Percentiles rank a stretch among this genome's conserved stretches.
These are phyloP conservation scores for Chiloscyllium punctatum DNA, from an alignment of 2,797 vertebrate species.

Conservation along the genomic window DNA sequence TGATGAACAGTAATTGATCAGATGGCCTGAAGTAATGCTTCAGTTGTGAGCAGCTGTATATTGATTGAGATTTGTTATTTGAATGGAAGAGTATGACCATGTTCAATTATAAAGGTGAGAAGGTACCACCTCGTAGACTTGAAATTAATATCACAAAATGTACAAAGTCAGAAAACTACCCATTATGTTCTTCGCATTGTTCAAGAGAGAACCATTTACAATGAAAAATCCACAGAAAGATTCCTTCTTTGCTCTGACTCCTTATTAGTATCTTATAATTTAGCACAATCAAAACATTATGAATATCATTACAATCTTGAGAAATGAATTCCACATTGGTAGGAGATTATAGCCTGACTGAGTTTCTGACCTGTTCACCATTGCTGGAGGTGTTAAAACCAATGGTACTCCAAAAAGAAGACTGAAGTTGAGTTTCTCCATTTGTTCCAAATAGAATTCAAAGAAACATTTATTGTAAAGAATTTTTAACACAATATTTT, in stretches of 20 bases:
- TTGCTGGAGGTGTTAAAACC: not conserved
- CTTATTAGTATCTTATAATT: not conserved
- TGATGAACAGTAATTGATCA: conserved; percentile 20
- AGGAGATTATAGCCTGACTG: not conserved
- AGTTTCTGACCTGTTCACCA: not conserved
- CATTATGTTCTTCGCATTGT: not conserved
- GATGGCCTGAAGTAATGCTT: not conserved
- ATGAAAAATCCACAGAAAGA: not conserved
- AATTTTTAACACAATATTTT: not conserved
- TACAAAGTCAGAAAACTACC: not conserved
- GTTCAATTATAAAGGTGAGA: not conserved
- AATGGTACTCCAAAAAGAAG: not conserved
- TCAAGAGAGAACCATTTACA: not conserved
- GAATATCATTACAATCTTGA: not conserved
- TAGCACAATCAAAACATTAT: not conserved
- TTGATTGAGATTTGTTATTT: not conserved
- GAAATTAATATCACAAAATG: too few relatives aligned
- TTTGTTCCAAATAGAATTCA: not conserved
- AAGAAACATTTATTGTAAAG: not conserved
- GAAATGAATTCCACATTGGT: not conserved
- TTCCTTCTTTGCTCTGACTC: not conserved
- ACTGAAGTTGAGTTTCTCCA: not conserved
- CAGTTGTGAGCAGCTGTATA: not conserved
- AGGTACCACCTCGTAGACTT: not conserved
- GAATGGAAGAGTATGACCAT: not conserved